Evolutionary conservation across 2,888 invertebrate species (phyloP).

Genomic region (Tethea ocularis): DNA sequence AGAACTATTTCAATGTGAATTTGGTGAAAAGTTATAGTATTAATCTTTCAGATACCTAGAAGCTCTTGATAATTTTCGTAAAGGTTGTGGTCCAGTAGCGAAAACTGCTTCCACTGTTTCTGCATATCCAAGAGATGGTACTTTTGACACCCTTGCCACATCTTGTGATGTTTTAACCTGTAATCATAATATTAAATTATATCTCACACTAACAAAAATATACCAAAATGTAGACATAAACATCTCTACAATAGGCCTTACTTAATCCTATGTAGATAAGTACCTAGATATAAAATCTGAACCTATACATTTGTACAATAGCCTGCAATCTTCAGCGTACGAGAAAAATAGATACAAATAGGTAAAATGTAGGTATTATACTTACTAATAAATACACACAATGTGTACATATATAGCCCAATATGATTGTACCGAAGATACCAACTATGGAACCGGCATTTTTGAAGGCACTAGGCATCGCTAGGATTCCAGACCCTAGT

Average conservation of each 20-base stretch:
- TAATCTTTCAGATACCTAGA: conserved; percentile 85
- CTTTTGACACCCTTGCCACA: conserved; percentile 75
- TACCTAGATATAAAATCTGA: no score
- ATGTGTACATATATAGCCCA: conserved; percentile 95
- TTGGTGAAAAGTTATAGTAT: neutral
- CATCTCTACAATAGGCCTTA: no score
- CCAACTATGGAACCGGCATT: conserved; percentile 94
- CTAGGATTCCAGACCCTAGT: conserved; percentile 95
- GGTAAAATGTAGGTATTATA: conserved; percentile 20
- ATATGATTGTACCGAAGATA: conserved; percentile 89
- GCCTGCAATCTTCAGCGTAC: no score
- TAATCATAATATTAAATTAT: conserved; percentile 23
- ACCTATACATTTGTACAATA: no score
- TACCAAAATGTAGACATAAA: no score
- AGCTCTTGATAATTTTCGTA: conserved; percentile 80
- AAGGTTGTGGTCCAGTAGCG: conserved; percentile 80
- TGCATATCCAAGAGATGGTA: conserved; percentile 84
- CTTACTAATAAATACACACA: conserved; percentile 96
- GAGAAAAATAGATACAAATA: no score
- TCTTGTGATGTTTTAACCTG: conserved; percentile 81
- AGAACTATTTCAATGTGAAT: neutral
- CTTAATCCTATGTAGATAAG: no score
- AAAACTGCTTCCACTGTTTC: conserved; percentile 86
- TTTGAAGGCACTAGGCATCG: conserved; percentile 95
- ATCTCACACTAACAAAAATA: neutral